Base-by-base conservation (phyloP, 2,797 vertebrate genomes). In the Thaleichthys pacificus region DNA sequence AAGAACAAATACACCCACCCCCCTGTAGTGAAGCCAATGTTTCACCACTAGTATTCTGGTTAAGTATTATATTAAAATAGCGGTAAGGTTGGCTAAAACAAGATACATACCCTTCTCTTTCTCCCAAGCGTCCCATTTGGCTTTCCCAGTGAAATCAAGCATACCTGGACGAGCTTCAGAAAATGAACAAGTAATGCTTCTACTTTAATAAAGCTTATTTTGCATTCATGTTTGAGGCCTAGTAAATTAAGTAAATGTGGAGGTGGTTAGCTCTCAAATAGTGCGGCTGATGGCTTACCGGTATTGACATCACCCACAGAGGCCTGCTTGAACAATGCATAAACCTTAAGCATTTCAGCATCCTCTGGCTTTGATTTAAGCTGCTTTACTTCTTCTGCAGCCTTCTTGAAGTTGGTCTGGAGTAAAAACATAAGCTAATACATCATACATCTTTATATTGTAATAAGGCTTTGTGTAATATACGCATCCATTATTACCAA, bases 121-220 rank as follows among this genome's bases (percentile, higher is more conserved):
- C 9, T 89, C 91, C 97, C 97, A 98, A 62, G 94, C 92, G 64
- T 98, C 96, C 97, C 97, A 98, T 82, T 98, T 98, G 61, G 95
- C 94, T 89, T 98, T 98, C 61, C 97, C 97, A 80, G 95, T 94
- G 81, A 98, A 94, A 82, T 98, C 97, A 57, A 98, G 68, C 91
- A 98, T 93, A 24, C 97, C 96, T 0, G 97, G 97, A 22, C 95
- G 94, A 9, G 88, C 97, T 98, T 15, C 19, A 74, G 80, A 5
- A 38, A 58, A 70, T 47, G 28, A 21, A 68, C n/a, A 32, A 15
- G 57, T 28, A n/a, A 47, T 47, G 42, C 42, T 30, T 30, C 28
- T 14, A 32, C 64, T 61, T 54, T 4, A 32, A 28, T 12, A 3
- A 21, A 49, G 5, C n/a, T 38, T 42, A 19, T 67, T 51, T 21